Conservation (phyloP, 1,140 invertebrate species). For the Himalopsyche phryganea region DNA sequence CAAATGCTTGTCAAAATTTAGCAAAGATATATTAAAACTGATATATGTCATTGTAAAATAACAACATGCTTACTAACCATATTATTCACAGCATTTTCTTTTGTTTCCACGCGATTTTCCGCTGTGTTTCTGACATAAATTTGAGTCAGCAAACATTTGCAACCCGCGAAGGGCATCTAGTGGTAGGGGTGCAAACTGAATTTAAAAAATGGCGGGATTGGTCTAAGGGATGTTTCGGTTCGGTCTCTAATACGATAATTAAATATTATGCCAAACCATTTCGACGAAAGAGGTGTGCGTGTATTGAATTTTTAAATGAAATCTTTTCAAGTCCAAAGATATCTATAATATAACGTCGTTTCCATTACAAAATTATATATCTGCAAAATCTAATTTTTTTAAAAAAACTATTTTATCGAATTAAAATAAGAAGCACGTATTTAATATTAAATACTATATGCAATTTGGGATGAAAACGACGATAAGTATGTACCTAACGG, state of each 20-base stretch:
- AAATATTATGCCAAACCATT: not conserved
- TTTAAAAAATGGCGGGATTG: slow-evolving; percentile 22
- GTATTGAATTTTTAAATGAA: too few relatives aligned
- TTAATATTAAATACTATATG: too few relatives aligned
- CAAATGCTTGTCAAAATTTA: not conserved
- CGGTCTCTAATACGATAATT: not conserved
- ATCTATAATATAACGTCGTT: too few relatives aligned
- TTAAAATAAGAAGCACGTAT: too few relatives aligned
- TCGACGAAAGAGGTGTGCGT: too few relatives aligned
- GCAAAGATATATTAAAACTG: not conserved
- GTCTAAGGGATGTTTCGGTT: not conserved
- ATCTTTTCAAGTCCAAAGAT: too few relatives aligned
- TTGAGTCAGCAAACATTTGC: slow-evolving; percentile 25
- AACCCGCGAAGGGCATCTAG: slow-evolving; percentile 17
- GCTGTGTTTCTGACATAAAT: slow-evolving; percentile 28
- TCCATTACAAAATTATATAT: too few relatives aligned
- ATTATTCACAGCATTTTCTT: slow-evolving; percentile 28
- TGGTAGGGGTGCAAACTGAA: slow-evolving; percentile 15
- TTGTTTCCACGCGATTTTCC: slow-evolving; percentile 23
- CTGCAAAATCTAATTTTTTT: too few relatives aligned
- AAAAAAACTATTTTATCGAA: too few relatives aligned
- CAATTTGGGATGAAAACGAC: too few relatives aligned
- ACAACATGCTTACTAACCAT: slow-evolving; percentile 11
- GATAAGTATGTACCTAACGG: too few relatives aligned
- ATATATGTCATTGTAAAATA: slow-evolving; percentile 8